A percentile compares a stretch with the other conserved stretches of the same genome.
phyloP scores from a whole-genome alignment of 1,140 invertebrate species.

The Saccostrea glomerata region DNA sequence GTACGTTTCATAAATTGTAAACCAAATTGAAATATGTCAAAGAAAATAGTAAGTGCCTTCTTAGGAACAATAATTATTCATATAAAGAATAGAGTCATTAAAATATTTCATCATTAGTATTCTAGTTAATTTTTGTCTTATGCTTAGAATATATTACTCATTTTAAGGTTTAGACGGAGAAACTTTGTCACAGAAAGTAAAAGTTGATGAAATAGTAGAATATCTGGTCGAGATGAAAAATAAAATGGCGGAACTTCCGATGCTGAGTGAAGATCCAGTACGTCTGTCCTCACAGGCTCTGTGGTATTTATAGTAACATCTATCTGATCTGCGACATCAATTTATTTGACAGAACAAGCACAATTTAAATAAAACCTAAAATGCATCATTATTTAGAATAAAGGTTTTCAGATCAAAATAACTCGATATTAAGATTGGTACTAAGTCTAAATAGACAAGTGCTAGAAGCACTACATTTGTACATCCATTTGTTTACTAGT shows the following conservation, averaged over 20 bases:
- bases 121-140: not conserved
- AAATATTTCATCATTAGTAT: not conserved
- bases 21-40: too few relatives aligned
- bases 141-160: not conserved
- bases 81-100: not conserved
- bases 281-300: constrained; percentile 1
- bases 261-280: constrained; percentile 16
- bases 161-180: constrained; percentile 36
- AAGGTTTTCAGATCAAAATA: too few relatives aligned
- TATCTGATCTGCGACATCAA: too few relatives aligned
- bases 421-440: too few relatives aligned
- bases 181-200: constrained; percentile 11
- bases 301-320: constrained; percentile 9
- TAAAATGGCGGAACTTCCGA: not conserved
- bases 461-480: too few relatives aligned
- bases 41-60: not conserved
- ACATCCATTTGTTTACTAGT: too few relatives aligned
- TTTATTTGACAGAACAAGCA: too few relatives aligned
- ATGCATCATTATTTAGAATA: too few relatives aligned
- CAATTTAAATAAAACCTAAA: too few relatives aligned
- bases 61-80: not conserved
- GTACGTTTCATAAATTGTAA: not conserved
- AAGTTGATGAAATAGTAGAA: constrained; percentile 32
- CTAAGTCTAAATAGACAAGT: too few relatives aligned
- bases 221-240: constrained; percentile 12